Evolutionary conservation across 2,113 vertebrate genomes (phyloP), one percentile per base, ranked within the genome.

Genomic region (Dasypus novemcinctus): DNA sequence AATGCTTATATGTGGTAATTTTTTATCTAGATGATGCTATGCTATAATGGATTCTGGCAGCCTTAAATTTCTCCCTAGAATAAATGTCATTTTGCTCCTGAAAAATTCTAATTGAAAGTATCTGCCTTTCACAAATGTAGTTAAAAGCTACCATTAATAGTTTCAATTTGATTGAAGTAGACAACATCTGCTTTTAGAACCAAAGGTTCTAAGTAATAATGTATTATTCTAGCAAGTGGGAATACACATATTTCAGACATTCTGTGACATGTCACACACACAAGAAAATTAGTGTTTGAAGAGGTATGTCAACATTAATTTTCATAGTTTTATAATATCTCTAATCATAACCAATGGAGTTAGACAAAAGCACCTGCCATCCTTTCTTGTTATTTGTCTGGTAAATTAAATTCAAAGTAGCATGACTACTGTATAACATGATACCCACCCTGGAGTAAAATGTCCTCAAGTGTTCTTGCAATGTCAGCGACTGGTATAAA

Each of bases 341-440:
- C 84, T 87, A 68, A 86, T 97, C 93, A 76, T 75, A 97, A 97
- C 46, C 95, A 96, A 90, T 95, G 57, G 59, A 88, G 96, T 90
- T 93, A 95, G 63, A 33, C 33, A 72, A 94, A 97, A 96, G 89
- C 96, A 97, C 96, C 97, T 97, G 96, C 95, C 90, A 82, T 95
- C 87, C 83, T 96, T 96, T 95, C 91, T 72, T 72, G 95, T 63
- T 93, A 97, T 96, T 87, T 87, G 79, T 69, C 80, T 93, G 88
- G 61, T 86, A 97, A 96, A 97, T 96, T 95, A 94, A 87, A 95
- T 87, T 76, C 76, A 81, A 90, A 96, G 69, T 71, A 93, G 85
- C 95, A 89, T 93, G 95, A 88, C 92, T 82, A 21, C 72, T 41
- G 9, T 61, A 17, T 71, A 90, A 75, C 78, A 46, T 20, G 85